phyloP scores from a whole-genome alignment of 2,888 invertebrate species.

The Argyresthia albistria region DNA sequence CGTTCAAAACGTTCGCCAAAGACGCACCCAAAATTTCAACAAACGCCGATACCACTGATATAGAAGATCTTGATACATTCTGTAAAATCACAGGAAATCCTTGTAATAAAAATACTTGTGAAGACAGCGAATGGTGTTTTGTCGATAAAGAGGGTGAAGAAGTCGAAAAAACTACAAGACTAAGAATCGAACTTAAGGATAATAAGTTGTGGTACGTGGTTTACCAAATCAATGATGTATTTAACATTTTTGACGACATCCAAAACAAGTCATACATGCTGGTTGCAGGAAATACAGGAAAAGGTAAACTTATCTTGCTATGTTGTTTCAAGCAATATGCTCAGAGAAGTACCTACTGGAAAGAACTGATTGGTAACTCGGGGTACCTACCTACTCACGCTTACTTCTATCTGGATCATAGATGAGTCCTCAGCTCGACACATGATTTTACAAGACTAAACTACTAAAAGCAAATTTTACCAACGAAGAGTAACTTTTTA shows the following conservation, averaged over 20 bases:
- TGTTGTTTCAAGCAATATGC: too few species aligned
- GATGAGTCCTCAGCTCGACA: neutral
- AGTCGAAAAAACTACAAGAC: slow-evolving; percentile 7
- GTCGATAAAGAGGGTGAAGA: slow-evolving; percentile 18
- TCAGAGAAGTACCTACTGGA: too few species aligned
- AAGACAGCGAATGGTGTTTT: slow-evolving; percentile 34
- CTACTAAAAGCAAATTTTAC: too few species aligned
- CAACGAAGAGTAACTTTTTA: too few species aligned
- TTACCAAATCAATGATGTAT: slow-evolving; percentile 42
- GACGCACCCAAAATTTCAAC: slow-evolving; percentile 20
- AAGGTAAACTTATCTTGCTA: slow-evolving; percentile 50
- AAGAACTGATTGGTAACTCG: too few species aligned
- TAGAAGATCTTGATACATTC: slow-evolving; percentile 25
- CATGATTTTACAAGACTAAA: neutral
- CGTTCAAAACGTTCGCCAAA: slow-evolving; percentile 74
- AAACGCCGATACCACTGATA: slow-evolving; percentile 16
- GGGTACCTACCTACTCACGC: too few species aligned
- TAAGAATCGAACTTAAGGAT: slow-evolving; percentile 25
- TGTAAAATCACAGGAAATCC: slow-evolving; percentile 17
- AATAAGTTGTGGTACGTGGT: slow-evolving; percentile 65
- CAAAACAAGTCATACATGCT: slow-evolving; percentile 49
- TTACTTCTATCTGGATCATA: neutral
- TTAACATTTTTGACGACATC: slow-evolving; percentile 35
- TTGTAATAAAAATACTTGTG: slow-evolving; percentile 13
- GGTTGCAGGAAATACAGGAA: slow-evolving; percentile 78